Evolutionary conservation across 2,888 invertebrate genomes (phyloP).

Genomic region (Sturmia bella): DNA sequence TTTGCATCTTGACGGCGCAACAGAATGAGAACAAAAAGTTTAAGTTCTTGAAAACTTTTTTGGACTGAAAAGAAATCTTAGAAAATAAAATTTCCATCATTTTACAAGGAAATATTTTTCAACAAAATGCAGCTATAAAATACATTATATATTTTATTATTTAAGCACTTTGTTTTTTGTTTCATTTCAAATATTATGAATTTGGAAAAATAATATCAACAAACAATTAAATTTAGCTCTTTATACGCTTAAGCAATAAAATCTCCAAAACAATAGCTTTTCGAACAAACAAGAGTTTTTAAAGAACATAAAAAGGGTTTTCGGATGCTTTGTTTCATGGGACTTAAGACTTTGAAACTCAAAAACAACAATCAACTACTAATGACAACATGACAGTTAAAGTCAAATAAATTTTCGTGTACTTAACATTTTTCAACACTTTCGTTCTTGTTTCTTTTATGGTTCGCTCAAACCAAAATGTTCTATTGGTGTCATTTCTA

Average conservation of each 20-base stretch:
- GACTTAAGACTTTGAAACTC: neutral
- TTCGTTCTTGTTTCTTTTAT: conserved; percentile 24
- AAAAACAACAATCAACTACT: conserved; percentile 8
- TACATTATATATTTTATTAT: conserved; percentile 6
- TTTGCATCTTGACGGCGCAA: conserved; percentile 55
- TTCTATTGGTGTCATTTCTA: conserved; percentile 5
- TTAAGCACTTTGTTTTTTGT: conserved; percentile 29
- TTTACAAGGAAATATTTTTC: conserved; percentile 57
- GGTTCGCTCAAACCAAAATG: neutral
- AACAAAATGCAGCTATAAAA: conserved; percentile 19
- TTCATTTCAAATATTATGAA: conserved; percentile 52
- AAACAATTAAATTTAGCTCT: conserved; percentile 39
- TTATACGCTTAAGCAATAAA: conserved; percentile 7
- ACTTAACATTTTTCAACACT: conserved; percentile 30
- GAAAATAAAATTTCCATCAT: conserved; percentile 13
- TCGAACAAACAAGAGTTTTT: too few species aligned
- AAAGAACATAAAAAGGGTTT: too few species aligned
- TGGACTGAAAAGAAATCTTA: too few species aligned
- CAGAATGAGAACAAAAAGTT: conserved; percentile 18
- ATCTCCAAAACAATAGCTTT: neutral
- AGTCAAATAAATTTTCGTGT: conserved; percentile 6
- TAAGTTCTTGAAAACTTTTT: conserved; percentile 28
- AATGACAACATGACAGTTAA: conserved; percentile 39
- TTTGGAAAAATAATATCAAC: conserved; percentile 41
- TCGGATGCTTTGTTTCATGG: too few species aligned